phyloP scores from a whole-genome alignment of 2,113 vertebrate species.

The Heloderma charlesbogerti region DNA sequence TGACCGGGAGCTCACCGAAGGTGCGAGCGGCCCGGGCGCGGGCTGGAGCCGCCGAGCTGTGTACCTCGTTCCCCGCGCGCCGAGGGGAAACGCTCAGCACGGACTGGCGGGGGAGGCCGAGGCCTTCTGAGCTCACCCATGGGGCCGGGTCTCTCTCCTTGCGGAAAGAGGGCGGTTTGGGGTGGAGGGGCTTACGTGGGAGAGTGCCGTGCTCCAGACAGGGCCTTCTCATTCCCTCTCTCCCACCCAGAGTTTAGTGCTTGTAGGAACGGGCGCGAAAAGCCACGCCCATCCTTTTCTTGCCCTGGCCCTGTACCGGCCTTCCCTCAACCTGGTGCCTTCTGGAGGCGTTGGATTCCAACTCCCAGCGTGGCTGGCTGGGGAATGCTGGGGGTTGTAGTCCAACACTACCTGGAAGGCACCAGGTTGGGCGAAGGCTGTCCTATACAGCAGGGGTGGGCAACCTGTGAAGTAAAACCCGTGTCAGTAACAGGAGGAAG shows the following conservation, averaged over 20 bases:
- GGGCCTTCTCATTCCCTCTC: not conserved
- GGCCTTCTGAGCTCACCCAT: not conserved
- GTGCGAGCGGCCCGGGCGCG: conserved; percentile 67
- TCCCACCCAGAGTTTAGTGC: not conserved
- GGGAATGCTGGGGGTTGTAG: too few relatives aligned
- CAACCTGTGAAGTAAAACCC: not conserved
- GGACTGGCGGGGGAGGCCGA: not conserved
- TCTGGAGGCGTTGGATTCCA: too few relatives aligned
- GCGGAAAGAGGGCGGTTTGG: not conserved
- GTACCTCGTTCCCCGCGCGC: not conserved
- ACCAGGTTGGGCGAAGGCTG: too few relatives aligned
- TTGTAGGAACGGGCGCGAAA: not conserved
- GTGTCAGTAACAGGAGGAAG: not conserved
- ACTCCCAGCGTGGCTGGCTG: too few relatives aligned
- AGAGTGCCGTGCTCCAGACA: too few relatives aligned
- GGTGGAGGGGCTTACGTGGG: not conserved
- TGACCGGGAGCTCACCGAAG: conserved; percentile 84
- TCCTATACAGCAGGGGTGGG: too few relatives aligned
- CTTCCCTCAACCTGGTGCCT: too few relatives aligned
- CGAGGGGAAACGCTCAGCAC: not conserved
- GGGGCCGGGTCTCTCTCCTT: not conserved
- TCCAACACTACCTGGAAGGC: too few relatives aligned
- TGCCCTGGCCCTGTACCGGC: not conserved
- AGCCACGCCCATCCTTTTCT: not conserved
- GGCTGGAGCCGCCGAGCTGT: not conserved